Conservation (phyloP, 2,113 vertebrate genomes). For the Phalacrocorax aristotelis region DNA sequence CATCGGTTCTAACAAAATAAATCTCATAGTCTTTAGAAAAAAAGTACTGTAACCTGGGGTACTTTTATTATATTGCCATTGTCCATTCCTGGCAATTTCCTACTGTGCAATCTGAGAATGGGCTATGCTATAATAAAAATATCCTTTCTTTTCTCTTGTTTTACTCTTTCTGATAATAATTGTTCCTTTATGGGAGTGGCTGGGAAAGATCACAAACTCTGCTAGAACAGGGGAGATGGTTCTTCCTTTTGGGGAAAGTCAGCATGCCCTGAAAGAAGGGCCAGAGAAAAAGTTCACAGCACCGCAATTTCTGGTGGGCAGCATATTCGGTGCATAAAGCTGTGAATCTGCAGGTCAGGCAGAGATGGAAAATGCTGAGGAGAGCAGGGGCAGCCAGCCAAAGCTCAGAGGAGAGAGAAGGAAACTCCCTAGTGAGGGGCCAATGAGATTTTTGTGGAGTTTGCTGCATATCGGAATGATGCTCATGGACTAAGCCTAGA, state of each 20-base stretch:
- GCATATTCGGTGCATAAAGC: background rate
- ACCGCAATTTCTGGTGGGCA: background rate
- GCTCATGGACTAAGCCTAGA: rapidly evolving
- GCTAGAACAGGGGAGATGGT: background rate
- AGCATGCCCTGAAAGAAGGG: background rate
- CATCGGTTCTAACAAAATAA: background rate
- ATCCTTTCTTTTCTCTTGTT: background rate
- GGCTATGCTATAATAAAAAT: background rate
- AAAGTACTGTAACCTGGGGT: background rate
- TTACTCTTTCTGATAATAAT: background rate
- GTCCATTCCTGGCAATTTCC: background rate
- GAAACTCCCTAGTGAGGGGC: background rate
- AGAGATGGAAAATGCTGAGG: background rate
- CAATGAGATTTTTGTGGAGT: background rate
- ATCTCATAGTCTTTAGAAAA: background rate
- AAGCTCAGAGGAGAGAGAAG: background rate
- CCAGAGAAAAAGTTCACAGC: background rate
- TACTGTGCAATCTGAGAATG: background rate
- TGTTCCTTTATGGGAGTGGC: background rate
- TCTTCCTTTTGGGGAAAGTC: background rate
- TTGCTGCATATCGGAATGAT: background rate
- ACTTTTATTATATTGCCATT: background rate
- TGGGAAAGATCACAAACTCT: background rate
- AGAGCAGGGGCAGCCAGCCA: background rate
- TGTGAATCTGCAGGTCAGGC: background rate